Conservation (phyloP, 2,888 invertebrate genomes). For the Tridacna crocea region DNA sequence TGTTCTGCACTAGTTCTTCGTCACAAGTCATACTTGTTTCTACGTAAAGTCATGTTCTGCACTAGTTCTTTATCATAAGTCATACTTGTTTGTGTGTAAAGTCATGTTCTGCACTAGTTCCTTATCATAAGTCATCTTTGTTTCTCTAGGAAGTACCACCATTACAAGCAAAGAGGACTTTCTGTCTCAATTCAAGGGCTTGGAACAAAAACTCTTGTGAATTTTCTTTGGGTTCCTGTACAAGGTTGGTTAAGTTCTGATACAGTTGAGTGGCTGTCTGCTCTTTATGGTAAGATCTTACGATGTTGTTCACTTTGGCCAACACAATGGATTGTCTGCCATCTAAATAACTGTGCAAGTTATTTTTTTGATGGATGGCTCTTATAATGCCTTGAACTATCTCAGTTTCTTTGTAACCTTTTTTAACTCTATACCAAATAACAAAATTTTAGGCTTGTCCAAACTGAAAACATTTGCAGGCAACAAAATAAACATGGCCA, state of each 20-base stretch:
- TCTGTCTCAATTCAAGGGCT: conserved; percentile 17
- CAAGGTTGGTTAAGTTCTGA: conserved; percentile 9
- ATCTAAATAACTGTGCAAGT: neutral
- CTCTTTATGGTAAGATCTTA: conserved; percentile 18
- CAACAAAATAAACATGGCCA: no score
- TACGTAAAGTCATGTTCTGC: no score
- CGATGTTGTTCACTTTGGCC: neutral
- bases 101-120: no score
- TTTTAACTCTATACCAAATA: no score
- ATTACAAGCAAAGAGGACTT: conserved; percentile 21
- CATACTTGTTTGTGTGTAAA: no score
- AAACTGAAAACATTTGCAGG: no score
- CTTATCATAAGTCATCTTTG: no score
- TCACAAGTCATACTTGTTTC: no score
- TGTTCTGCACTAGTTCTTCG: no score
- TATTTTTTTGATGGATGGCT: neutral
- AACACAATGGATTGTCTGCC: neutral
- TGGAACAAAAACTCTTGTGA: conserved; percentile 19
- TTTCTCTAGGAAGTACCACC: neutral
- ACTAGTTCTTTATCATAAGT: no score
- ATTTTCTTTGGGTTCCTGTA: conserved; percentile 10
- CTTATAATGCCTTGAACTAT: neutral
- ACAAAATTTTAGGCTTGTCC: no score
- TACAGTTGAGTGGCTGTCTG: conserved; percentile 25
- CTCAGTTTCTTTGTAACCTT: neutral